phyloP scores from a whole-genome alignment of 53 echinoderm and acorn worm genomes.

The Arbacia lixula region DNA sequence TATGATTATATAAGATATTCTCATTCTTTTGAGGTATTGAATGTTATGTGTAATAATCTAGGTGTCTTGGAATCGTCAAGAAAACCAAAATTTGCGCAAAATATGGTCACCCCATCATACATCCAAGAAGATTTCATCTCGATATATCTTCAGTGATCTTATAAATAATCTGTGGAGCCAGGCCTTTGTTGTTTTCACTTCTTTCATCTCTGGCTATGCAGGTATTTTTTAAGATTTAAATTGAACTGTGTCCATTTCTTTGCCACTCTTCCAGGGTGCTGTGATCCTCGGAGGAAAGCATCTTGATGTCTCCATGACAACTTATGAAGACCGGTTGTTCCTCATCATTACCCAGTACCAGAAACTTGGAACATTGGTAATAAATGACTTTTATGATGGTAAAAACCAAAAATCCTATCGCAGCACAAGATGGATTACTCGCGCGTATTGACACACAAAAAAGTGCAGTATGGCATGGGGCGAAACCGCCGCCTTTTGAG shows the following conservation, averaged over 20 bases:
- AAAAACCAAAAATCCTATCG: neutral
- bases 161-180: neutral
- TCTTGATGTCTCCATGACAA: constrained; percentile 75
- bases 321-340: constrained; percentile 74
- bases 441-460: no score
- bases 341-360: constrained; percentile 84
- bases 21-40: no score
- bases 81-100: neutral
- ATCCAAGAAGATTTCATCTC: neutral
- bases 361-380: constrained; percentile 92
- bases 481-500: no score
- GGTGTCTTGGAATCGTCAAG: no score
- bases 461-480: no score
- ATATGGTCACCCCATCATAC: neutral
- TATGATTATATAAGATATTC: no score
- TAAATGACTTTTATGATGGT: no score
- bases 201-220: neutral
- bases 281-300: constrained; percentile 75
- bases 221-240: neutral
- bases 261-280: constrained; percentile 67
- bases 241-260: neutral
- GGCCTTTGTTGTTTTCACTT: neutral
- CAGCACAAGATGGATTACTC: no score
- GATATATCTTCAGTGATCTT: neutral
- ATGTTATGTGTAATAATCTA: no score